Evolutionary conservation across 2,113 vertebrate genomes (phyloP).

Genomic region (Menidia beryllina): DNA sequence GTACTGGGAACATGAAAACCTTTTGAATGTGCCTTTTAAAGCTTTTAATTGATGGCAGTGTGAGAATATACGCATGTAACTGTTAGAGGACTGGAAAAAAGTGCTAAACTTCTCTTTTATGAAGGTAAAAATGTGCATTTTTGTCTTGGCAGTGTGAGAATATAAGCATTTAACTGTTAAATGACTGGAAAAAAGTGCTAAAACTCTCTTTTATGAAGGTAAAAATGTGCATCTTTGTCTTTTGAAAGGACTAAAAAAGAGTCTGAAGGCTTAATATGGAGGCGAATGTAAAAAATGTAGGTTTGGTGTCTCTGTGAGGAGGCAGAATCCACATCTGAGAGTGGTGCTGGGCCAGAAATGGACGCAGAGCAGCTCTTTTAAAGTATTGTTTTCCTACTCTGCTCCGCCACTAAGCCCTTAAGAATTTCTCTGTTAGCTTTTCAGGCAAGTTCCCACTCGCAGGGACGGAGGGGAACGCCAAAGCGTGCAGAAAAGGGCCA

Average conservation of each 20-base stretch:
- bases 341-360: neutral
- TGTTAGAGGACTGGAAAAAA: too few species aligned
- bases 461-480: slow-evolving; percentile 61
- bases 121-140: neutral
- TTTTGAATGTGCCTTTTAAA: too few species aligned
- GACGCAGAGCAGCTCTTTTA: slow-evolving; percentile 36
- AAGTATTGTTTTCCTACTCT: slow-evolving; percentile 56
- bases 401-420: slow-evolving; percentile 74
- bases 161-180: neutral
- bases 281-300: neutral
- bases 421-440: slow-evolving; percentile 80
- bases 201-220: too few species aligned
- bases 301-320: neutral
- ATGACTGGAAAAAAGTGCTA: too few species aligned
- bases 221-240: neutral
- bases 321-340: neutral
- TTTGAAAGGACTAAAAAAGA: slow-evolving; percentile 4
- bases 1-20: too few species aligned
- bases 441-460: slow-evolving; percentile 83
- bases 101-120: too few species aligned
- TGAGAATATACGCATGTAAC: neutral
- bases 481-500: slow-evolving; percentile 61
- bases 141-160: too few species aligned
- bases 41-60: too few species aligned
- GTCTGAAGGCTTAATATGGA: neutral